Percentiles rank a stretch among this genome's conserved stretches.
These are phyloP conservation scores for Channa maculata DNA, from an alignment of 2,113 vertebrate species.

Conservation along the genomic window DNA sequence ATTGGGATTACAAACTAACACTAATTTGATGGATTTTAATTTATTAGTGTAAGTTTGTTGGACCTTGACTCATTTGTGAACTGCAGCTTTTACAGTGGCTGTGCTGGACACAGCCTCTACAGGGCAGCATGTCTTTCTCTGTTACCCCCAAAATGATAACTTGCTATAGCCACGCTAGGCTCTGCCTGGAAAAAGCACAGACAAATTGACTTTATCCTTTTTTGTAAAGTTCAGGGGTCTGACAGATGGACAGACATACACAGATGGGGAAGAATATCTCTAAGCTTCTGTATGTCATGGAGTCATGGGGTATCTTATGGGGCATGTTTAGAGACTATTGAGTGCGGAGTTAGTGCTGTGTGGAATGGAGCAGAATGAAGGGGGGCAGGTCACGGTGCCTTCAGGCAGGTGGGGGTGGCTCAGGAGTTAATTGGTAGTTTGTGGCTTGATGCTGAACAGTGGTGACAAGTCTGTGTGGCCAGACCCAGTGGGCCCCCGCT, in stretches of 20 bases:
- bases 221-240: conserved; percentile 71
- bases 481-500: conserved; percentile 74
- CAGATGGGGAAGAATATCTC: conserved; percentile 67
- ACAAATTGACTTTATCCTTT: conserved; percentile 74
- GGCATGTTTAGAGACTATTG: conserved; percentile 66
- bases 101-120: neutral
- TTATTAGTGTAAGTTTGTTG: too few species aligned
- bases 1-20: too few species aligned
- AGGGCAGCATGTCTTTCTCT: conserved; percentile 39
- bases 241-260: conserved; percentile 66
- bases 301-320: conserved; percentile 70
- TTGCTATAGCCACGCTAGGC: conserved; percentile 28
- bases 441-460: conserved; percentile 77
- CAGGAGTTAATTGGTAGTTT: conserved; percentile 85
- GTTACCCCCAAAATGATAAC: conserved; percentile 37
- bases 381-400: conserved; percentile 71
- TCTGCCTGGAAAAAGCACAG: conserved; percentile 49
- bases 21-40: too few species aligned
- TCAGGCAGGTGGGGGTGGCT: conserved; percentile 74
- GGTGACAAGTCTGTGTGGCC: conserved; percentile 78
- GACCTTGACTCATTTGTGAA: neutral
- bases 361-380: conserved; percentile 60
- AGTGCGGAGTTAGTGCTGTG: conserved; percentile 54
- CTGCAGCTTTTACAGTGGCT: conserved; percentile 4
- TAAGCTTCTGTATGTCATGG: conserved; percentile 68